Conservation (phyloP, 2,888 invertebrate genomes). For the Allophyes oxyacanthae region DNA sequence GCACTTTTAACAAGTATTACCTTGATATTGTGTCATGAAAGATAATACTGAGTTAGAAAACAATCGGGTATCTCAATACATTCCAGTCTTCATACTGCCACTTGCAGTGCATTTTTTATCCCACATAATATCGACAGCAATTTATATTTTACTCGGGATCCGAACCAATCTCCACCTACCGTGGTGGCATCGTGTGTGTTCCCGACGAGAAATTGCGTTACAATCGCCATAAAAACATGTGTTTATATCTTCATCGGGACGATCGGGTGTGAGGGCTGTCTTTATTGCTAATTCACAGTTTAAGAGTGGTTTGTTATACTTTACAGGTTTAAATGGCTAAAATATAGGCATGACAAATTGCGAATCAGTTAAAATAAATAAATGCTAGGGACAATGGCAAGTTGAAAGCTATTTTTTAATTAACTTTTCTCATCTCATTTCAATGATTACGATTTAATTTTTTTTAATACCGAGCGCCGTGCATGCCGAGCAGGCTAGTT, state of each 20-base stretch:
- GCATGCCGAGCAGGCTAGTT: too few relatives aligned
- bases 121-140: slow-evolving; percentile 50
- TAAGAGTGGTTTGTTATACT: slow-evolving; percentile 43
- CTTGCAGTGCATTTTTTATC: slow-evolving; percentile 42
- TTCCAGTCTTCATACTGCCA: slow-evolving; percentile 18
- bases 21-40: too few relatives aligned
- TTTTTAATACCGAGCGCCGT: too few relatives aligned
- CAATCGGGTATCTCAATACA: too few relatives aligned
- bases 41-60: too few relatives aligned
- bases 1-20: too few relatives aligned
- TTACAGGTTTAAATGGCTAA: slow-evolving; percentile 10
- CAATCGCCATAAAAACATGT: slow-evolving; percentile 61
- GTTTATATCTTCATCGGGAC: slow-evolving; percentile 64
- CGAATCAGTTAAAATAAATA: too few relatives aligned
- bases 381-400: too few relatives aligned
- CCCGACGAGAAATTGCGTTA: slow-evolving; percentile 58
- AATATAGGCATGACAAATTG: background rate
- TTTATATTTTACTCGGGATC: slow-evolving; percentile 51
- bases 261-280: slow-evolving; percentile 47
- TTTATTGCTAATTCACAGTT: slow-evolving; percentile 58
- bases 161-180: slow-evolving; percentile 48
- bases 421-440: too few relatives aligned
- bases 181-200: slow-evolving; percentile 59
- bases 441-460: too few relatives aligned
- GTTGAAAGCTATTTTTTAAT: too few relatives aligned